Evolutionary conservation across 2,113 vertebrate genomes (phyloP), one percentile per base, ranked within the genome.

Genomic region (Haemorhous mexicanus): DNA sequence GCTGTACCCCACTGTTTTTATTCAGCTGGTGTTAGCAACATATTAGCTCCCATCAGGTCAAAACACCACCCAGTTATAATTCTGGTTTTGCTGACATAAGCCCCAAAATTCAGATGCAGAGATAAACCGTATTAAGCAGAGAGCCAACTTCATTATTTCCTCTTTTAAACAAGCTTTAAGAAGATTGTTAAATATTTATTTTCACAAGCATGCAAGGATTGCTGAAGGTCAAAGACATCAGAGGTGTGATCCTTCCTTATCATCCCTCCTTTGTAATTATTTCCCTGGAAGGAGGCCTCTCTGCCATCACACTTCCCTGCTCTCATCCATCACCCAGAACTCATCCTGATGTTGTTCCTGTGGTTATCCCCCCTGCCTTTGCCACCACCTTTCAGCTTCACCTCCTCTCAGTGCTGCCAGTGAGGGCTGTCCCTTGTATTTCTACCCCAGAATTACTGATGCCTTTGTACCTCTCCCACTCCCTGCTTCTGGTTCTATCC

Each of bases 111-210:
- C 69, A 84, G 80, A 95, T 62, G 69, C n/a, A 33, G 68, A 85
- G 80, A 93, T 89, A 90, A 93, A 90, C 64, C 17, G 17, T 70
- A 72, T 75, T 75, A 84, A 95, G 66, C 62, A 68, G 58, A 90
- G 28, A 24, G 64, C 62, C 82, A 84, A 84, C 33, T 49, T 81
- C 86, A 93, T 93, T n/a, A 90, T 87, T 90, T 96, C 79, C 79
- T 89, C 83, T 92, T 89, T 95, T 46, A 95, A 95, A 95, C 85
- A 90, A 95, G 83, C 90, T 87, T 92, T 84, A 87, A 94, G 68
- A 77, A 87, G 86, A 92, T 79, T 53, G 88, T 90, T 95, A 96
- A 97, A 96, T 95, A 95, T 96, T 96, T 96, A 93, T 91, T 95
- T 94, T 90, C 84, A 73, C 86, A 90, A 81, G 86, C 64, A 94